These are phyloP conservation scores for Coregonus suidteri DNA, from an alignment of 2,797 vertebrate genomes.

Conservation along the genomic window DNA sequence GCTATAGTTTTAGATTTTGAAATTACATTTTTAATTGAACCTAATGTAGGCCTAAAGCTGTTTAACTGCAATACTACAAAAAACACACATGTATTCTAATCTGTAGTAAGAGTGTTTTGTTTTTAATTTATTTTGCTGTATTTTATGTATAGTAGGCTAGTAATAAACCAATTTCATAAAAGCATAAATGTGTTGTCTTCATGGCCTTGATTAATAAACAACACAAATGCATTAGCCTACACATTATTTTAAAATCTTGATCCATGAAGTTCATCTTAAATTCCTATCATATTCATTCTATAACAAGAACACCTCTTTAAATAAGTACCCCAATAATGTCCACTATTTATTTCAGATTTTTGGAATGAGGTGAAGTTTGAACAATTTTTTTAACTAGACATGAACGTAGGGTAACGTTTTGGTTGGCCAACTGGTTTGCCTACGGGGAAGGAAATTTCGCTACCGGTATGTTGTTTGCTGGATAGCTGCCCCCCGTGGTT, in stretches of 20 bases:
- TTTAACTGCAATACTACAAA: slow-evolving; percentile 39
- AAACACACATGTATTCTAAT: slow-evolving; percentile 34
- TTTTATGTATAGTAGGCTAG: slow-evolving; percentile 33
- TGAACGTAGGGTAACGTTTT: slow-evolving; percentile 50
- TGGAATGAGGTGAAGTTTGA: background rate
- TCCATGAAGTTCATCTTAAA: too few species aligned
- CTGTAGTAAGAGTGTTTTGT: slow-evolving; percentile 15
- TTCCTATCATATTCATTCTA: background rate
- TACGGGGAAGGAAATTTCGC: too few species aligned
- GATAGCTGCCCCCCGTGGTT: slow-evolving; percentile 65
- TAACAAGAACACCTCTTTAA: background rate
- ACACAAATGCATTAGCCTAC: background rate
- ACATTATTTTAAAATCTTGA: background rate
- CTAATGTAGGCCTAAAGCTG: slow-evolving; percentile 29
- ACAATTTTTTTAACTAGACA: slow-evolving; percentile 13
- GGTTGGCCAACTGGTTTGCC: slow-evolving; percentile 47
- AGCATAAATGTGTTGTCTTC: slow-evolving; percentile 17
- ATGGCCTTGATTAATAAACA: slow-evolving; percentile 5
- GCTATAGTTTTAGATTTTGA: slow-evolving; percentile 34
- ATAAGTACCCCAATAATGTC: too few species aligned
- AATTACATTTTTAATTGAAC: slow-evolving; percentile 33
- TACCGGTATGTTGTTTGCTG: background rate
- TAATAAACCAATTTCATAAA: slow-evolving; percentile 64
- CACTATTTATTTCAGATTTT: background rate
- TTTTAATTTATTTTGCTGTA: slow-evolving; percentile 50